Evolutionary conservation across 2,888 invertebrate genomes (phyloP).

Genomic region (Ichneumoninae sp.): DNA sequence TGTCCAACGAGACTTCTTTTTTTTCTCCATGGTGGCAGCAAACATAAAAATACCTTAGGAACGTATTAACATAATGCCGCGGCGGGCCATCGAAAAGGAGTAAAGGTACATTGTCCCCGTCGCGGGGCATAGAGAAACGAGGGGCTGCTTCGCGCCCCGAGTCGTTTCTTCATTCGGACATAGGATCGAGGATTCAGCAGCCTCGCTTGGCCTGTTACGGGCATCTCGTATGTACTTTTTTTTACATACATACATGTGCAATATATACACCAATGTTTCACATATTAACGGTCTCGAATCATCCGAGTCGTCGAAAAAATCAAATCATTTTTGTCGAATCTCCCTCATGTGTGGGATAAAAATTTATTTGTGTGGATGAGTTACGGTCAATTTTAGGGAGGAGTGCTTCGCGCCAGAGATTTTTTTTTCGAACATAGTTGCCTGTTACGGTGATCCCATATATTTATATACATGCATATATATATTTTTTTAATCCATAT

Average conservation of each 20-base stretch:
- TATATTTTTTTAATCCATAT: no score
- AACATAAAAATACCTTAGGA: constrained; percentile 68
- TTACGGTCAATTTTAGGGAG: no score
- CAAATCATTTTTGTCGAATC: no score
- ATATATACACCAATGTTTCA: no score
- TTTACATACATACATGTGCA: not conserved
- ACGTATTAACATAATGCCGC: constrained; percentile 64
- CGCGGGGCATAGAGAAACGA: constrained; percentile 2
- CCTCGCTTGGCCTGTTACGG: constrained; percentile 16
- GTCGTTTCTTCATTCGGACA: constrained; percentile 17
- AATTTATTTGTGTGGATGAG: no score
- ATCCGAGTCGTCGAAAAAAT: no score
- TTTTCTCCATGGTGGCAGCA: constrained; percentile 48
- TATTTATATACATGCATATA: no score
- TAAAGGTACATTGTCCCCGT: constrained; percentile 59
- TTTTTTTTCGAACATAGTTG: no score
- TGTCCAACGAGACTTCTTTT: constrained; percentile 59
- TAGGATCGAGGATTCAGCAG: not conserved
- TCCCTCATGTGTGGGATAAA: no score
- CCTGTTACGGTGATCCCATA: no score
- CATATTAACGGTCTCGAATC: no score
- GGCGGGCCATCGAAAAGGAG: constrained; percentile 55
- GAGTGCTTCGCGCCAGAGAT: no score
- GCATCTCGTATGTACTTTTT: not conserved
- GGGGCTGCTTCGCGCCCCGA: constrained; percentile 32